Percentiles rank a stretch among this genome's conserved stretches.
These are phyloP conservation scores for Homarus gammarus DNA, from an alignment of 2,888 invertebrate species.

Conservation along the genomic window DNA sequence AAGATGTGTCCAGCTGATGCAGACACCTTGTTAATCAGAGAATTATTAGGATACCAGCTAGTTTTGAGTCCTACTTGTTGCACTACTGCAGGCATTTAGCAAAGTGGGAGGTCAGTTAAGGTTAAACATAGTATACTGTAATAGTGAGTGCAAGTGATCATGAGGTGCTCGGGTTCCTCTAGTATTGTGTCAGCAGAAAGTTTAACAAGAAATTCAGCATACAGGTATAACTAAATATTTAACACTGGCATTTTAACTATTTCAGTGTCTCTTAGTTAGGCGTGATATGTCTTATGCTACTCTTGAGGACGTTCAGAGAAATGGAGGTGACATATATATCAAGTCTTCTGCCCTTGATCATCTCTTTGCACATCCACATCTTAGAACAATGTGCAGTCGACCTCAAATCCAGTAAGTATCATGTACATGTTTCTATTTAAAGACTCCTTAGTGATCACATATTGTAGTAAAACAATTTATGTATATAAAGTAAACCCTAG, in stretches of 20 bases:
- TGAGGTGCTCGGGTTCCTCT: neutral
- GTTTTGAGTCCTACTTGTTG: no score
- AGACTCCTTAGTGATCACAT: no score
- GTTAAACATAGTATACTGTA: no score
- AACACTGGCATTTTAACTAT: neutral
- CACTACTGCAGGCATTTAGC: no score
- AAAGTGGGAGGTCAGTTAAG: no score
- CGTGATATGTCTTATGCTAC: conserved; percentile 4
- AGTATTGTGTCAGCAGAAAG: neutral
- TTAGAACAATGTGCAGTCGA: neutral
- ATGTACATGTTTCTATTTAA: neutral
- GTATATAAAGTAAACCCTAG: no score
- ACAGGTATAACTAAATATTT: neutral
- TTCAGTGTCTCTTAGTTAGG: conserved; percentile 17
- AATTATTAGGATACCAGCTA: no score
- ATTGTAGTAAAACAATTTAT: no score
- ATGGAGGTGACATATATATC: conserved; percentile 12
- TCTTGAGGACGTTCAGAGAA: neutral
- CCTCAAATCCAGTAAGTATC: neutral
- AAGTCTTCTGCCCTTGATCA: neutral
- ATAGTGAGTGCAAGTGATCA: no score
- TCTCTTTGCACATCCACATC: neutral
- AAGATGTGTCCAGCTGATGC: no score
- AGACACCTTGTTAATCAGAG: no score
- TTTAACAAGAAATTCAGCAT: neutral